Evolutionary conservation across 2,888 invertebrate genomes (phyloP), one percentile per base, ranked within the genome.

Genomic region (Macaria liturata): DNA sequence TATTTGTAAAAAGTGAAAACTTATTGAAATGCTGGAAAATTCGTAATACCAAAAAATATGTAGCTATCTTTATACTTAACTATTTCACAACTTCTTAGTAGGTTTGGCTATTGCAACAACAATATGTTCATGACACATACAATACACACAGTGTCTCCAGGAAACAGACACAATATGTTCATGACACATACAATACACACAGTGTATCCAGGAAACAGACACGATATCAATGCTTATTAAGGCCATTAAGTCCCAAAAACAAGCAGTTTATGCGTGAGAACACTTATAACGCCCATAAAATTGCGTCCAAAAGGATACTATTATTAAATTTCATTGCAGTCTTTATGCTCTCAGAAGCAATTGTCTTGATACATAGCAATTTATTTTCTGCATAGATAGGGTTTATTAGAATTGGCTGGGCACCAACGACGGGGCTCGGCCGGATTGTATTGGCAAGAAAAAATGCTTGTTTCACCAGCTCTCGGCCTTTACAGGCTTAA

Each of bases 391-490:
- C 71, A 70, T 66, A 74, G 70, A 77, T 74, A 77, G 74, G 75
- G 70, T 72, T 71, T 81, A 80, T 80, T 78, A 77, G 76, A 76
- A 75, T 80, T 82, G 82, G 82, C 83, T 72, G 64, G 52, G 59
- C 70, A 75, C 80, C 82, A 82, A 80, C 72, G 74, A 52, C 68
- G 68, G 65, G 71, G 62, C 69, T 72, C 69, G 65, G 65, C 63
- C 66, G 69, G 73, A 79, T 75, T 68, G 71, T 76, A 76, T 75
- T 81, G 81, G 76, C 78, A 81, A 74, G 78, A 78, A 80, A 80
- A 80, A 80, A 79, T 74, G 77, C 80, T 78, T 68, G 71, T 68
- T 74, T 69, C 70, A 70, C 71, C 70, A 66, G 58, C 68, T 66
- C 68, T 66, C 72, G 69, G 73, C 9, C 42, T 37, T 6, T 37